phyloP scores from a whole-genome alignment of 2,888 invertebrate genomes.

The Pseudoips prasinana region DNA sequence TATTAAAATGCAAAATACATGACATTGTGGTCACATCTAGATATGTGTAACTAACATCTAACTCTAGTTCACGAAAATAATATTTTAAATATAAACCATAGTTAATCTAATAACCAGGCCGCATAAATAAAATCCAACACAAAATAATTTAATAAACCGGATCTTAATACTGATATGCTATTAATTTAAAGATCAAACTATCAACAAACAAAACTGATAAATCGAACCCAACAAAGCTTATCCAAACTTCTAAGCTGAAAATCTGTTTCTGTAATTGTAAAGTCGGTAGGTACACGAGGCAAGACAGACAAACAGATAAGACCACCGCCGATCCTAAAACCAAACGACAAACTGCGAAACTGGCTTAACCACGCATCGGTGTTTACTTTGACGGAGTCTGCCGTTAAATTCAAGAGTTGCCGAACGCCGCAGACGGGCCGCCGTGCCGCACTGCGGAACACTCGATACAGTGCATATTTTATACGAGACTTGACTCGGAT shows the following conservation, averaged over 20 bases:
- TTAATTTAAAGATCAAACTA: slow-evolving; percentile 10
- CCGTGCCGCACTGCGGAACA: slow-evolving; percentile 63
- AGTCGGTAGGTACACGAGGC: slow-evolving; percentile 12
- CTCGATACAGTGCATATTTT: slow-evolving; percentile 77
- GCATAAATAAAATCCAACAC: too few relatives aligned
- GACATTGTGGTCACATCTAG: too few relatives aligned
- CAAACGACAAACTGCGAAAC: slow-evolving; percentile 50
- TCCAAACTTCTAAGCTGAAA: slow-evolving; percentile 22
- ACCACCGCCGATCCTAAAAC: slow-evolving; percentile 34
- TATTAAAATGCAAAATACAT: too few relatives aligned
- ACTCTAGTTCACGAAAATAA: too few relatives aligned
- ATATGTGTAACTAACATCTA: too few relatives aligned
- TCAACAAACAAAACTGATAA: slow-evolving; percentile 8
- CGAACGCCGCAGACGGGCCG: slow-evolving; percentile 49
- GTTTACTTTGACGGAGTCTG: slow-evolving; percentile 65
- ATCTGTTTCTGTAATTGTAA: slow-evolving; percentile 33
- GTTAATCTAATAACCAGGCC: too few relatives aligned
- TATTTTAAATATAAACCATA: too few relatives aligned
- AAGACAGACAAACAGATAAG: slow-evolving; percentile 34
- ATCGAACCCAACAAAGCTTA: slow-evolving; percentile 16
- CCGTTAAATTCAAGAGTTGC: slow-evolving; percentile 49
- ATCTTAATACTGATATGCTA: too few relatives aligned
- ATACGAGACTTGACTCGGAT: slow-evolving; percentile 50
- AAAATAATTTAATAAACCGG: too few relatives aligned
- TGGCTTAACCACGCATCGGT: slow-evolving; percentile 54